Evolutionary conservation across 2,888 invertebrate genomes (phyloP), one percentile per base, ranked within the genome.

Genomic region (Cancer borealis): DNA sequence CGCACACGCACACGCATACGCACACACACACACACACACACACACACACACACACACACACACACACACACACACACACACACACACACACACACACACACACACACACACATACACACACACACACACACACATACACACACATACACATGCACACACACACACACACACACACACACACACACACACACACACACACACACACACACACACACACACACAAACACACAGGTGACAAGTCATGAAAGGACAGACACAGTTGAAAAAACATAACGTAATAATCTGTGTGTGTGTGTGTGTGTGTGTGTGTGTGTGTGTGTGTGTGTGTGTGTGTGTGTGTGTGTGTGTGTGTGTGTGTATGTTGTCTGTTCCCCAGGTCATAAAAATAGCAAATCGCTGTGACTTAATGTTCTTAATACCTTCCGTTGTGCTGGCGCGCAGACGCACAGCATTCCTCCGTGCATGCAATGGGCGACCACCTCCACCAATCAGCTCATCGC

Each of bases 231-330:
- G 14, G 17, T 17, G 17, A 0, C 60, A 66, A 17, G 60, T 66
- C 60, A 66, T 8, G 66, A 66, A 66, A 46, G 46, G 39, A 39
- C 46, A 88, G 17, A 88, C 21, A 88, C n/a, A 88, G 17, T 30
- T 3, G 6, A 8, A 88, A 46, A 39, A 3, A 39, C 39, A 88
- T 88, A 88, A 17, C 14, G 1, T 46, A 46, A 88, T 88, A 88
- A n/a, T 21, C 21, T 88, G 46, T 88, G 46, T 88, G 46, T 88
- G 46, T 88, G 46, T 88, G 46, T 88, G 46, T 88, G 46, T 88
- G 46, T 30, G 46, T 88, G 46, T 88, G 46, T 88, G 46, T 88
- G 46, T 88, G 88, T 88, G 88, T 88, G 88, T 88, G 88, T 88
- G 88, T 88, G 88, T 88, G 88, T 88, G 39, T 88, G 8, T 88